Evolutionary conservation across 2,888 invertebrate species (phyloP), one percentile per base, ranked within the genome.

Genomic region (Chaetogeoica ovagalla): DNA sequence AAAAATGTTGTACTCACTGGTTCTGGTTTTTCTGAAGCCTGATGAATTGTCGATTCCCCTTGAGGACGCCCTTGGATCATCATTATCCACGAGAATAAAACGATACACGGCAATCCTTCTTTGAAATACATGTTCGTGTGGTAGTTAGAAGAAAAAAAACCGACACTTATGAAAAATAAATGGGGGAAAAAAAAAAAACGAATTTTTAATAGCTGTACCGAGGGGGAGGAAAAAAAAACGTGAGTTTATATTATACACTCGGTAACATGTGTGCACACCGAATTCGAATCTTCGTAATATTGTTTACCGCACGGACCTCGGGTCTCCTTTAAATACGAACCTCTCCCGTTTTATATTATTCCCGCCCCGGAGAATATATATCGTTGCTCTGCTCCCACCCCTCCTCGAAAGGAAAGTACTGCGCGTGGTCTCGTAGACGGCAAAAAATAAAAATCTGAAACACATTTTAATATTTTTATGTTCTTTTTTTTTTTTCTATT

Each of bases 281-380:
- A 70, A 43, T 21, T 63, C 8, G 63, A 70, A 63, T 9, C 19
- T 63, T 71, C n/a, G 39, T 55, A 79, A 79, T 30, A 30, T 70
- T 71, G 55, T 43, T 71, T 30, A 63, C 43, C n/a, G 57, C 65
- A 57, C 57, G 1, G 71, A 23, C 57, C 57, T 55, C n/a, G 59
- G 2, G 70, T 79, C 70, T 79, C 71, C 71, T 57, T 79, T 79
- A 79, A 79, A 79, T 79, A 79, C 65, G 23, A 70, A 71, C 71
- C 79, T 79, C 71, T 79, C 71, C 79, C 63, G n/a, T n/a, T 71
- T 71, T 79, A 9, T 30, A 52, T 71, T 71, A 30, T 30, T 30
- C 30, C 30, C 63, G n/a, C 37, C 71, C 63, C 55, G 39, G 57
- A 63, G 60, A 62, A 48, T 70, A 23, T n/a, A 57, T 21, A 69